Conservation (phyloP, 2,113 vertebrate species). For the Heterotilapia buettikoferi region DNA sequence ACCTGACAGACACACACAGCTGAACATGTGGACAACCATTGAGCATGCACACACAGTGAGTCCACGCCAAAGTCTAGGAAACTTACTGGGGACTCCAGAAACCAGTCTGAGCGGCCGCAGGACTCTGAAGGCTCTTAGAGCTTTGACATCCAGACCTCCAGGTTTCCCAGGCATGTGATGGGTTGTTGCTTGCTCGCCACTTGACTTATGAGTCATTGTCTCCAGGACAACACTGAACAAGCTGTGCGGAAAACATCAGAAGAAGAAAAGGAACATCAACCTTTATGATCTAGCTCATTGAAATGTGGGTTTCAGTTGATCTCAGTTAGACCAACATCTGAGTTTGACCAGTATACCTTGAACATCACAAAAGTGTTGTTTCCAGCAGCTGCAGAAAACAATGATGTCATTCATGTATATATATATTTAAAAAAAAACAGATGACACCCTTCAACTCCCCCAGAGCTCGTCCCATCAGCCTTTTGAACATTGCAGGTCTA, state of each 20-base stretch:
- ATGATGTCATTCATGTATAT: fast-evolving
- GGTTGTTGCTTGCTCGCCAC: constrained; percentile 64
- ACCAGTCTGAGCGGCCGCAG: constrained; percentile 86
- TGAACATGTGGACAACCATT: neutral
- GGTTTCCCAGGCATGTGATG: constrained; percentile 88
- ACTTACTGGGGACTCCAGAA: constrained; percentile 91
- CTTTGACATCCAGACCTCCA: constrained; percentile 90
- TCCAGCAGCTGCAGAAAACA: neutral
- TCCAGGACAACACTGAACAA: constrained; percentile 89
- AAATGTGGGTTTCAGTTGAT: neutral
- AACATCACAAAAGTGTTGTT: neutral
- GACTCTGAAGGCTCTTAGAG: constrained; percentile 87
- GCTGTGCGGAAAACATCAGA: constrained; percentile 41
- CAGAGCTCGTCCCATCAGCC: neutral
- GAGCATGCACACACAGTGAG: neutral
- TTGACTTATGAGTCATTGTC: constrained; percentile 80
- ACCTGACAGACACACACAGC: constrained; percentile 60
- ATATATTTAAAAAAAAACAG: neutral
- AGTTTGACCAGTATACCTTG: fast-evolving
- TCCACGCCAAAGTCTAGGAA: too few species aligned
- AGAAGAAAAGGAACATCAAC: neutral
- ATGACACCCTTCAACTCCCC: neutral
- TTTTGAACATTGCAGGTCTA: neutral
- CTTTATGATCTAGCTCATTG: neutral
- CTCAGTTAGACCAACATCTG: neutral